Percentiles rank a stretch among this genome's conserved stretches.
phyloP scores from a whole-genome alignment of 2,888 invertebrate species.

The Sympetrum striolatum region DNA sequence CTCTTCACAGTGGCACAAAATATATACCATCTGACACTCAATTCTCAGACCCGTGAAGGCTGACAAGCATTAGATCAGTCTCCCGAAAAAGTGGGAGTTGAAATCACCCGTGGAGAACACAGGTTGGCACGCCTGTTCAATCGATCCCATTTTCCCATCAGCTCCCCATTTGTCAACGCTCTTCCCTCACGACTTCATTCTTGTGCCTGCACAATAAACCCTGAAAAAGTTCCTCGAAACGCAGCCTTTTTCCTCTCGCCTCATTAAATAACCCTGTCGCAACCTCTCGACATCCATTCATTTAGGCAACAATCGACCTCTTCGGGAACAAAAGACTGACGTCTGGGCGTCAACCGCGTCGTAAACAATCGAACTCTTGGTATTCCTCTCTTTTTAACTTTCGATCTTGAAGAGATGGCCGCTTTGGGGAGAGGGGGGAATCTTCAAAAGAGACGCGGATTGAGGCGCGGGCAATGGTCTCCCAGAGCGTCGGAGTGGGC shows the following conservation, averaged over 20 bases:
- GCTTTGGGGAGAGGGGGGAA: background rate
- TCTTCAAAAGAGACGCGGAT: background rate
- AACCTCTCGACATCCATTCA: background rate
- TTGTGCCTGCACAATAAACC: background rate
- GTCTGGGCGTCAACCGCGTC: background rate
- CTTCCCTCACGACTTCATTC: too few species aligned
- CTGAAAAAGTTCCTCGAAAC: background rate
- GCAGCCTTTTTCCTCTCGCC: background rate
- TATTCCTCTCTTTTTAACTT: background rate
- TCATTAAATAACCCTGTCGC: background rate
- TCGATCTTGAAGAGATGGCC: background rate
- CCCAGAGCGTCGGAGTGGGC: background rate
- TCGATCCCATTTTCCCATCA: too few species aligned
- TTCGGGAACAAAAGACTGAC: background rate
- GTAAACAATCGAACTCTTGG: constrained; percentile 6
- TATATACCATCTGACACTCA: too few species aligned
- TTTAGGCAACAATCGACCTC: background rate
- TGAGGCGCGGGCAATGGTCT: background rate
- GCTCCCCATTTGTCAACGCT: too few species aligned
- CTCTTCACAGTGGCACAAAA: too few species aligned
- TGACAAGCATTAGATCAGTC: too few species aligned
- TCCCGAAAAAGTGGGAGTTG: too few species aligned
- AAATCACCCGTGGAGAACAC: too few species aligned
- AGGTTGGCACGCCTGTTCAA: too few species aligned
- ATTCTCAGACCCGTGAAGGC: too few species aligned